Conservation (phyloP, 1,140 invertebrate genomes). For the Rhagoletis pomonella region DNA sequence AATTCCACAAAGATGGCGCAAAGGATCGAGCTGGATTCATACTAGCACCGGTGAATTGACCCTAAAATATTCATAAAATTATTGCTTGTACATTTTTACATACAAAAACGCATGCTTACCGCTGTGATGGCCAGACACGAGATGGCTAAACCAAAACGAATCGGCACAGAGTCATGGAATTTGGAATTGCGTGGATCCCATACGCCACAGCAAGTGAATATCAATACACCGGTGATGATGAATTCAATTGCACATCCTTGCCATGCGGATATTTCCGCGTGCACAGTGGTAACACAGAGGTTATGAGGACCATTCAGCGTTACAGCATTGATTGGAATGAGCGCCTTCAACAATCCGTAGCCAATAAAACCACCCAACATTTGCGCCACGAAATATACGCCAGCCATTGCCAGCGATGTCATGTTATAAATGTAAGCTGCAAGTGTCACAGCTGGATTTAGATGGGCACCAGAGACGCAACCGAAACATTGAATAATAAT, state of each 20-base stretch:
- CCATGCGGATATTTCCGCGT: constrained; percentile 70
- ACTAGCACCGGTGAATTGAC: constrained; percentile 85
- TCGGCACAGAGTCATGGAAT: constrained; percentile 76
- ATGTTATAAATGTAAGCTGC: constrained; percentile 78
- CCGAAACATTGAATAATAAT: constrained; percentile 81
- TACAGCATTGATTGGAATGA: constrained; percentile 74
- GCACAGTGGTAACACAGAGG: constrained; percentile 79
- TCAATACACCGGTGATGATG: constrained; percentile 77
- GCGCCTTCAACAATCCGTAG: constrained; percentile 78
- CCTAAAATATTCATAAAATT: constrained; percentile 73
- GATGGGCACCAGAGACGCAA: constrained; percentile 90
- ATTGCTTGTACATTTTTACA: background rate
- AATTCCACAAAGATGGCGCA: constrained; percentile 84
- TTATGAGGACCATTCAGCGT: constrained; percentile 58
- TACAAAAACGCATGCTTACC: constrained; percentile 61
- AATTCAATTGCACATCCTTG: constrained; percentile 79
- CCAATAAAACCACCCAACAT: constrained; percentile 81
- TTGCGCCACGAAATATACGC: constrained; percentile 84
- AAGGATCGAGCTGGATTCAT: constrained; percentile 89
- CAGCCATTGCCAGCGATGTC: constrained; percentile 78
- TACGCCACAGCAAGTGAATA: constrained; percentile 79
- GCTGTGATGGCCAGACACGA: constrained; percentile 78
- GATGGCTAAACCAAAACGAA: constrained; percentile 80
- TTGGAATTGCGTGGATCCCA: constrained; percentile 79
- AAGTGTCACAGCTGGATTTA: constrained; percentile 90